Conservation (phyloP, 2,797 vertebrate genomes). For the Parauchenoglanis ngamensis region DNA sequence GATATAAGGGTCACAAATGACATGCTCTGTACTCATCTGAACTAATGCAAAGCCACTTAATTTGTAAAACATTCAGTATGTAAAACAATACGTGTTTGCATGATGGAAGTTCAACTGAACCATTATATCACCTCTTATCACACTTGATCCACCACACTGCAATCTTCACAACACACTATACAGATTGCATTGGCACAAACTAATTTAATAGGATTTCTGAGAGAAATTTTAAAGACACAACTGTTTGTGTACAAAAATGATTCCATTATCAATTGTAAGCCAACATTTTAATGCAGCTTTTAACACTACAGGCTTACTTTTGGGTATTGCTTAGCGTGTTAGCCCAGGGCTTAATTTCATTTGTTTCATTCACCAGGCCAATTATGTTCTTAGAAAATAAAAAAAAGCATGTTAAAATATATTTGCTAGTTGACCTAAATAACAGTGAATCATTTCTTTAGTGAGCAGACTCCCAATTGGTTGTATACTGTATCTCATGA, state of each 20-base stretch:
- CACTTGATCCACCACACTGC: not conserved
- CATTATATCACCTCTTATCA: not conserved
- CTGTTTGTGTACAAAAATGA: not conserved
- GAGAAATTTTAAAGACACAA: not conserved
- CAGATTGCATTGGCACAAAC: not conserved
- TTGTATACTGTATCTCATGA: too few relatives aligned
- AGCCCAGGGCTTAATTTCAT: too few relatives aligned
- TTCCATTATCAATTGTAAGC: not conserved
- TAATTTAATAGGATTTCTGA: not conserved
- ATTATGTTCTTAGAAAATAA: too few relatives aligned
- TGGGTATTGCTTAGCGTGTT: not conserved
- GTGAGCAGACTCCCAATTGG: too few relatives aligned
- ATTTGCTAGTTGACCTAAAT: too few relatives aligned
- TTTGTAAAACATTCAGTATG: not conserved
- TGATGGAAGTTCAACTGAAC: not conserved
- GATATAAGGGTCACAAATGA: not conserved
- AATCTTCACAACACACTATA: not conserved
- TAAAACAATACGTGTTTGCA: not conserved
- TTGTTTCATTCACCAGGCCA: too few relatives aligned
- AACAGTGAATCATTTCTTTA: too few relatives aligned
- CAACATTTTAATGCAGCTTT: not conserved
- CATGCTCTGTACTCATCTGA: not conserved
- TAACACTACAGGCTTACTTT: not conserved
- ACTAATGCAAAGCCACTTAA: not conserved
- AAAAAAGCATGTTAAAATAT: too few relatives aligned